Evolutionary conservation across 2,797 vertebrate species (phyloP).

Genomic region (Sebastes kiyomatsui): DNA sequence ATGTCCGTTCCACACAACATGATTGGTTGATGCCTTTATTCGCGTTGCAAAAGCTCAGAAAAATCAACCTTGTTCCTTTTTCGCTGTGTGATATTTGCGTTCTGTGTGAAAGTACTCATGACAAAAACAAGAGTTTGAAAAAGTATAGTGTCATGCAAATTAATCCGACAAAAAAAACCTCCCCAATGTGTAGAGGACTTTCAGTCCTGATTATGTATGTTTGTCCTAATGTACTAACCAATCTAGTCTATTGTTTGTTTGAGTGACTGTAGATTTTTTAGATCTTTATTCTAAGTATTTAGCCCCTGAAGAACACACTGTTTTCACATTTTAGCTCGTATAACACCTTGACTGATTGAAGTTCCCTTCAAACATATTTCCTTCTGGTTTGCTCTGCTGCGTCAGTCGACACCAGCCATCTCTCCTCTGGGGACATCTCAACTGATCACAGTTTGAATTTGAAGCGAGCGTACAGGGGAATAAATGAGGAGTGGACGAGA

Average conservation of each 20-base stretch:
- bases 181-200: too few relatives aligned
- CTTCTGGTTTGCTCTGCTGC: not conserved
- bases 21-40: too few relatives aligned
- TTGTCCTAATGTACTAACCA: not conserved
- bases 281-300: not conserved
- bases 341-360: not conserved
- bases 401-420: not conserved
- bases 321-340: not conserved
- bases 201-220: not conserved
- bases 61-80: too few relatives aligned
- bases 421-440: not conserved
- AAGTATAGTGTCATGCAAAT: too few relatives aligned
- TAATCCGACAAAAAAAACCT: too few relatives aligned
- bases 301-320: not conserved
- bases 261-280: not conserved
- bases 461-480: not conserved
- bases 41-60: too few relatives aligned
- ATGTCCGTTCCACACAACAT: too few relatives aligned
- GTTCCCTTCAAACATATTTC: not conserved
- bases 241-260: not conserved
- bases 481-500: slow-evolving; percentile 14
- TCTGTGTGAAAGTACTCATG: too few relatives aligned
- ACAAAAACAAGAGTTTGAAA: too few relatives aligned
- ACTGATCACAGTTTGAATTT: slow-evolving; percentile 17
- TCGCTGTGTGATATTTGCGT: too few relatives aligned